Conservation (phyloP, 2,888 invertebrate species). For the Drosophila ezoana region DNA sequence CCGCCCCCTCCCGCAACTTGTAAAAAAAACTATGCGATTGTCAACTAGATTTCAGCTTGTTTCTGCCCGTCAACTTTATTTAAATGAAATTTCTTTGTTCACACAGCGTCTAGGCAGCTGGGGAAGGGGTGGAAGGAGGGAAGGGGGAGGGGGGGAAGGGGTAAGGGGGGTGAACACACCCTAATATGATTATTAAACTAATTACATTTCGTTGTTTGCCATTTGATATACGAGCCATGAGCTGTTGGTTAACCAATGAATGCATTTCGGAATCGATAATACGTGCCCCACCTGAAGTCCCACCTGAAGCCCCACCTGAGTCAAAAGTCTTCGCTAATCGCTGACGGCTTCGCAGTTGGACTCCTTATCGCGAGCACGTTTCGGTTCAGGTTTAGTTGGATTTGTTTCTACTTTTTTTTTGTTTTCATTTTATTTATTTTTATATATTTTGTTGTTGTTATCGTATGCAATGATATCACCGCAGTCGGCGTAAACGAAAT, state of each 20-base stretch:
- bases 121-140: background rate
- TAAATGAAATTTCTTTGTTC: constrained; percentile 67
- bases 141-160: background rate
- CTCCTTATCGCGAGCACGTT: constrained; percentile 72
- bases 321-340: constrained; percentile 35
- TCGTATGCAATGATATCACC: constrained; percentile 50
- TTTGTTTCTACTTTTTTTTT: constrained; percentile 20
- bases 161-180: constrained; percentile 65
- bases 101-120: constrained; percentile 11
- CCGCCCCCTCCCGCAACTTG: background rate
- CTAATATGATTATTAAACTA: constrained; percentile 74
- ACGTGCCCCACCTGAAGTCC: constrained; percentile 59
- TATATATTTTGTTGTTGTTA: constrained; percentile 13
- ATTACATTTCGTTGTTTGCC: constrained; percentile 79
- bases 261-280: constrained; percentile 77
- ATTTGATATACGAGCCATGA: constrained; percentile 65
- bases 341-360: constrained; percentile 23
- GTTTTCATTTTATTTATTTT: constrained; percentile 5
- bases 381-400: constrained; percentile 49
- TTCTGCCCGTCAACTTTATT: constrained; percentile 26
- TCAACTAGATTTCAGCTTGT: constrained; percentile 44
- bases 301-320: constrained; percentile 1
- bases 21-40: constrained; percentile 33
- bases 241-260: constrained; percentile 49
- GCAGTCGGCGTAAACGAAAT: constrained; percentile 38